These are phyloP conservation scores for Malurus alboscapulatus DNA, from an alignment of 2,113 vertebrate species.

Conservation along the genomic window DNA sequence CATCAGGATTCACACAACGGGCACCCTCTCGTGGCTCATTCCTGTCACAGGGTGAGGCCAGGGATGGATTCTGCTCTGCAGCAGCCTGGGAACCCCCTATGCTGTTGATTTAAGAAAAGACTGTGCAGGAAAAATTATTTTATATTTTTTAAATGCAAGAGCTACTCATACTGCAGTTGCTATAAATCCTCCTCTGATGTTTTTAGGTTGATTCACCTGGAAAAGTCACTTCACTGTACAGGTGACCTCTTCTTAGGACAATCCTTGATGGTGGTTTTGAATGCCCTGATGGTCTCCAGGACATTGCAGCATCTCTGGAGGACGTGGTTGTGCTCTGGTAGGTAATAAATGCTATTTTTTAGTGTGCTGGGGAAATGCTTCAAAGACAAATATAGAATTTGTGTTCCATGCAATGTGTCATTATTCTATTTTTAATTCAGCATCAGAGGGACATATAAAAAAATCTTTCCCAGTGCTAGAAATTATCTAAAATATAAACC, in stretches of 20 bases:
- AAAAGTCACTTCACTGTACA: neutral
- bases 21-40: conserved; percentile 16
- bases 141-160: neutral
- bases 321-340: conserved; percentile 56
- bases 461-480: neutral
- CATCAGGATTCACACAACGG: fast-evolving
- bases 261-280: conserved; percentile 58
- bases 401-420: neutral
- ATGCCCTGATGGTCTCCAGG: conserved; percentile 50
- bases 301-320: conserved; percentile 43
- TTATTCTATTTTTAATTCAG: conserved; percentile 46
- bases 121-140: neutral
- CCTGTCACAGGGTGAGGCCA: neutral
- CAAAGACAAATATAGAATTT: neutral
- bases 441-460: neutral
- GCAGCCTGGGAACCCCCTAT: neutral
- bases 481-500: neutral
- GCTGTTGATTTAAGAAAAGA: neutral
- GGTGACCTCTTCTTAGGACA: conserved; percentile 34
- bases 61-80: neutral
- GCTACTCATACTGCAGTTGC: neutral
- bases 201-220: conserved; percentile 30
- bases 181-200: neutral
- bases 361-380: neutral
- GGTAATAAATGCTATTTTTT: neutral